phyloP scores from a whole-genome alignment of 2,888 invertebrate species.

The Luperina nickerlii region DNA sequence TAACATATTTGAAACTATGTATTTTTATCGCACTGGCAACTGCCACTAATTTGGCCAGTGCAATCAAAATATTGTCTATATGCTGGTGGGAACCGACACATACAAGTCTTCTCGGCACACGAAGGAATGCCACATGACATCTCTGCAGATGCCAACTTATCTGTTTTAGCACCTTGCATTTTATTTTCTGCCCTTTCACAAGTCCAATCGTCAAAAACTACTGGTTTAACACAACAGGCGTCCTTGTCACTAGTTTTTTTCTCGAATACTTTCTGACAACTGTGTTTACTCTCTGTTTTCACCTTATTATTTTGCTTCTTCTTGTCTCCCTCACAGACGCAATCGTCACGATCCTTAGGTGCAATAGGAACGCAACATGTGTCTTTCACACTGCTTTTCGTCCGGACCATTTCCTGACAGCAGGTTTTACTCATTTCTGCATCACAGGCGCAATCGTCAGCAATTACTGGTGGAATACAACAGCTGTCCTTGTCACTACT shows the following conservation, averaged over 20 bases:
- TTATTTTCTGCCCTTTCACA: neutral
- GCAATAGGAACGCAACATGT: neutral
- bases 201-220: neutral
- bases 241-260: neutral
- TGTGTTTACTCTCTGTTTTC: neutral
- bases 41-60: slow-evolving; percentile 15
- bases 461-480: neutral
- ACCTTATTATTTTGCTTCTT: neutral
- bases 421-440: neutral
- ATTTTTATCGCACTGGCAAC: slow-evolving; percentile 18
- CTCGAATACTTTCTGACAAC: neutral
- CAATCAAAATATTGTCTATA: slow-evolving; percentile 16
- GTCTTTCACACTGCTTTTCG: neutral
- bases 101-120: slow-evolving; percentile 13
- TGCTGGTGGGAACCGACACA: slow-evolving; percentile 15
- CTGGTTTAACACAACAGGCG: neutral
- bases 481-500: neutral
- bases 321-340: neutral
- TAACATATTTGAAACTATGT: neutral
- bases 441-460: neutral
- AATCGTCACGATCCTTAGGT: neutral
- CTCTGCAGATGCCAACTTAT: neutral
- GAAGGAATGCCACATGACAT: neutral
- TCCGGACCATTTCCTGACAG: neutral
- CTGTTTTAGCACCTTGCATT: neutral